These are phyloP conservation scores for Mechanitis mazaeus DNA, from an alignment of 2,888 invertebrate genomes.

Conservation along the genomic window DNA sequence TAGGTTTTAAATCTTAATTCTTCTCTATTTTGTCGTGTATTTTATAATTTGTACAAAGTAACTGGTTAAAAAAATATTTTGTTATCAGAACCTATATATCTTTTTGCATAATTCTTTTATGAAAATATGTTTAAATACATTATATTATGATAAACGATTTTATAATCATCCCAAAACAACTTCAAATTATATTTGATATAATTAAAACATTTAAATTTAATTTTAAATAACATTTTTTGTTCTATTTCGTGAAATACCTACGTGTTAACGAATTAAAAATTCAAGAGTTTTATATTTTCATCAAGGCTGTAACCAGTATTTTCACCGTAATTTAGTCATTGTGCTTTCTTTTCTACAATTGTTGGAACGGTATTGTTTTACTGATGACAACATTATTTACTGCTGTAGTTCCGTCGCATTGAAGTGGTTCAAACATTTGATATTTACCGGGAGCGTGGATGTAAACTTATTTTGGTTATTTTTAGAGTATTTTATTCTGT, in stretches of 20 bases:
- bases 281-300: constrained; percentile 7
- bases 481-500: neutral
- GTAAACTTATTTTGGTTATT: neutral
- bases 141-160: too few relatives aligned
- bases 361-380: constrained; percentile 19
- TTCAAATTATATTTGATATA: neutral
- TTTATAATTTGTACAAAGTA: too few relatives aligned
- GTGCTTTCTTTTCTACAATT: constrained; percentile 19
- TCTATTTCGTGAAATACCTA: neutral
- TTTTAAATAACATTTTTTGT: too few relatives aligned
- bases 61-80: too few relatives aligned
- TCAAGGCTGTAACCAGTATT: constrained; percentile 18
- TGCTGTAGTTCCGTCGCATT: constrained; percentile 13
- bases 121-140: too few relatives aligned
- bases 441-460: neutral
- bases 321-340: constrained; percentile 19
- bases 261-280: constrained; percentile 1
- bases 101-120: too few relatives aligned
- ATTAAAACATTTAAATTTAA: too few relatives aligned
- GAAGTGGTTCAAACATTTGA: constrained; percentile 8
- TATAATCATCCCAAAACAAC: too few relatives aligned
- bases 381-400: constrained; percentile 10
- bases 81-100: too few relatives aligned
- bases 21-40: too few relatives aligned
- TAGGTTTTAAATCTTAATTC: too few relatives aligned